Evolutionary conservation across 2,113 vertebrate genomes (phyloP).

Genomic region (Otus sunia): DNA sequence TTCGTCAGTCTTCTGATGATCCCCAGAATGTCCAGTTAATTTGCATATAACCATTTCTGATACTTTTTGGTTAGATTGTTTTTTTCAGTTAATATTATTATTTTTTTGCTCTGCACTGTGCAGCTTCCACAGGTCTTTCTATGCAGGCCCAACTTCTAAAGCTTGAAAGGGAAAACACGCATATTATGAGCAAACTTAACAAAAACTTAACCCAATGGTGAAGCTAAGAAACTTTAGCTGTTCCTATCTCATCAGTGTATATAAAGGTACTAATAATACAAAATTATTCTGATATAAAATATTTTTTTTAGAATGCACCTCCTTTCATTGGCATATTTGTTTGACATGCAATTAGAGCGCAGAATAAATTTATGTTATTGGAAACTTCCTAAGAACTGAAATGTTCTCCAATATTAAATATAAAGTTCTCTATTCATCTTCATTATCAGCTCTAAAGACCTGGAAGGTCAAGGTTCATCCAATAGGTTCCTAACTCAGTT

Average conservation of each 20-base stretch:
- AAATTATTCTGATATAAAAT: background rate
- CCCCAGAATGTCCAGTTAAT: background rate
- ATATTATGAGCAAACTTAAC: background rate
- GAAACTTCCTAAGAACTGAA: background rate
- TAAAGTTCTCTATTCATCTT: background rate
- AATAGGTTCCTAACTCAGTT: background rate
- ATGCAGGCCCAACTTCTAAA: background rate
- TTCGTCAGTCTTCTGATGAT: background rate
- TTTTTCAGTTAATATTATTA: background rate
- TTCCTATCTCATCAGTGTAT: background rate
- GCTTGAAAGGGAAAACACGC: background rate
- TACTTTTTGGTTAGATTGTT: background rate
- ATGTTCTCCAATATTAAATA: background rate
- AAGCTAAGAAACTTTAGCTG: background rate
- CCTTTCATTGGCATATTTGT: background rate
- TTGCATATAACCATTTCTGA: background rate
- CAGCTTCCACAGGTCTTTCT: background rate
- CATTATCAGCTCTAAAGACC: background rate
- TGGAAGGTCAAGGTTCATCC: background rate
- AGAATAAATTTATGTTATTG: background rate
- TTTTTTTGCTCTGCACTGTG: background rate
- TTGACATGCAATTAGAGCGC: background rate
- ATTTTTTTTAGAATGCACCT: background rate
- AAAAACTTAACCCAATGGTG: accelerated
- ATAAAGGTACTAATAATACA: background rate